Base-by-base conservation (phyloP, 2,888 invertebrate genomes). In the Zele albiditarsus region DNA sequence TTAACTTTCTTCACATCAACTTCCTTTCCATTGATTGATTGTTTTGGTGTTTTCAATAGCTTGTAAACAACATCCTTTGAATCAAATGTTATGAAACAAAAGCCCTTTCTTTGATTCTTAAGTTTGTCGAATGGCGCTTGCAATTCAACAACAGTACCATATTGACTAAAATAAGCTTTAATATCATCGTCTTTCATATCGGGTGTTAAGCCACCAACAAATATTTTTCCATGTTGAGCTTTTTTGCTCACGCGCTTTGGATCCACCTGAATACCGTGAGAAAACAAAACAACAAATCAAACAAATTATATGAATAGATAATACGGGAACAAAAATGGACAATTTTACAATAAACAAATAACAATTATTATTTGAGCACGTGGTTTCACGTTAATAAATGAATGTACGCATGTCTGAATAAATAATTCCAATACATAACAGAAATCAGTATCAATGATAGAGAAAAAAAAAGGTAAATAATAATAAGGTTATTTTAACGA, bases 11-110 rank as follows among this genome's bases (percentile, higher is more conserved):
- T 90, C 0, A 90, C 90, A 75, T 90, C 90, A 77, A 92, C 92
- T 86, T 93, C 92, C 82, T 92, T 92, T 33, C 91, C 92, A 63
- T 91, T 91, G 77, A 93, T 91, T 60, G 88, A 90, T 83, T 92
- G 92, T 83, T 92, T 92, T 8, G 92, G 91, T 27, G 90, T 90
- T 82, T 91, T 92, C 65, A 91, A 86, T 68, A 92, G 89, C 80
- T 92, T 91, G 81, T 92, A 91, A 16, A 92, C 93, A 5, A 92
- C 91, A 78, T 92, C 91, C 80, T 92, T 92, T 49, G 91, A 91
- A 78, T 93, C 93, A 83, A 93, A 93, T n/a, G 93, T 93, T 76
- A 93, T 91, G 86, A 93, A 93, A 83, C 93, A 93, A 85, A 93
- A 93, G 23, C 92, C 92, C 80, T 93, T 91, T 75, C 93, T 90